Evolutionary conservation across 2,113 vertebrate genomes (phyloP).

Genomic region (Scomber japonicus): DNA sequence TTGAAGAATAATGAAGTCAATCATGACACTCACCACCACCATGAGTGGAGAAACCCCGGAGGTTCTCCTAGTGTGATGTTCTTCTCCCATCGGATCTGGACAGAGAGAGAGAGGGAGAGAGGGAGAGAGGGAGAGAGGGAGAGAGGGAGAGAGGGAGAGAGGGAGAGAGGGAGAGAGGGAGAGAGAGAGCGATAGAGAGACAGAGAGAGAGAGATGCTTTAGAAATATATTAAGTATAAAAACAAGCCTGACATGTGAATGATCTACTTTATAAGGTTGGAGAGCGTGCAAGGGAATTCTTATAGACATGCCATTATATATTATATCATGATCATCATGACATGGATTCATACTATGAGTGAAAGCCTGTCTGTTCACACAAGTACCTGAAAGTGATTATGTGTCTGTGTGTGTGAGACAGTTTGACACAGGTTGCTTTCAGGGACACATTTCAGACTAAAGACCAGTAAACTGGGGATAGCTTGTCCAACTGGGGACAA

Average conservation of each 20-base stretch:
- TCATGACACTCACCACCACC: constrained; percentile 95
- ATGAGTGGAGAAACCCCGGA: constrained; percentile 98
- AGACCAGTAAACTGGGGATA: no score
- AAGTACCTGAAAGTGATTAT: constrained; percentile 11
- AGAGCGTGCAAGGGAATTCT: constrained; percentile 58
- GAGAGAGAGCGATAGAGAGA: constrained; percentile 1
- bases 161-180: not conserved
- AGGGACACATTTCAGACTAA: no score
- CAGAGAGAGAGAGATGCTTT: constrained; percentile 42
- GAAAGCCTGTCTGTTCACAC: constrained; percentile 50
- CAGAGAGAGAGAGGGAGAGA: constrained; percentile 35
- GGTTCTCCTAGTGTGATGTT: constrained; percentile 99
- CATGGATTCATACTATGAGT: constrained; percentile 46
- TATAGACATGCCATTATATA: constrained; percentile 60
- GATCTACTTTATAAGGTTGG: constrained; percentile 53
- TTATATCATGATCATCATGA: constrained; percentile 57
- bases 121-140: constrained; percentile 33
- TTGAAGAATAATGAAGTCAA: constrained; percentile 25
- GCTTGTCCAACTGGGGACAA: no score
- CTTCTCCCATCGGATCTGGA: constrained; percentile 99
- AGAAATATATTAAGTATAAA: constrained; percentile 41
- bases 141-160: constrained; percentile 21
- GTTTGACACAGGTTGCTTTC: no score
- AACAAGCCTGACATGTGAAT: constrained; percentile 58
- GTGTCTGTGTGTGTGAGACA: not conserved